Percentiles rank a stretch among this genome's conserved stretches.
Evolutionary conservation across 2,797 vertebrate genomes (phyloP).

Genomic region (Lepilemur septentrionalis): DNA sequence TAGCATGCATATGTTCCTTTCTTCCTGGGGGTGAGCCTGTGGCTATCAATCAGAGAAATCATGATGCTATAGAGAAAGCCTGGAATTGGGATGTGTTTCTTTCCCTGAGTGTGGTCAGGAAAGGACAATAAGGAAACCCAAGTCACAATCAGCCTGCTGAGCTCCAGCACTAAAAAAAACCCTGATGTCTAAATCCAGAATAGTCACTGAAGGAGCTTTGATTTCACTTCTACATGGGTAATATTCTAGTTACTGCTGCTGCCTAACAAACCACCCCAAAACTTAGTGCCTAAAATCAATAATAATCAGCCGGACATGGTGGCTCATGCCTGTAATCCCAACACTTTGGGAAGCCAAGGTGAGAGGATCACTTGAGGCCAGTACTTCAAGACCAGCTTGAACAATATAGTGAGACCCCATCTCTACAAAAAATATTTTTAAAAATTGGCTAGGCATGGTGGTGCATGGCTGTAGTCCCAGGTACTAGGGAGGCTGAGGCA

Average conservation of each 20-base stretch:
- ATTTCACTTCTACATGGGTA: background rate
- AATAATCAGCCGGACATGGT: too few species aligned
- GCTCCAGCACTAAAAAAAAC: background rate
- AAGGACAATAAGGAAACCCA: background rate
- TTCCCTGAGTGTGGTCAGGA: background rate
- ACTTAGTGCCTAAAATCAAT: background rate
- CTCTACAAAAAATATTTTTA: background rate
- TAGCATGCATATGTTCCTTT: background rate
- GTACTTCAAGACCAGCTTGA: background rate
- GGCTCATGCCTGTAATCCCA: background rate
- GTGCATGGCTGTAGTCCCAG: background rate
- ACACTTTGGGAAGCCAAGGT: background rate
- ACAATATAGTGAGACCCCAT: background rate
- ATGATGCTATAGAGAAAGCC: background rate
- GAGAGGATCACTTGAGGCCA: background rate
- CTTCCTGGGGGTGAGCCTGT: background rate
- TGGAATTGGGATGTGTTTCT: background rate
- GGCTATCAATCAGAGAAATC: background rate
- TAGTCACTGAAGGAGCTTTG: background rate
- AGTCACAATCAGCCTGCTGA: background rate
- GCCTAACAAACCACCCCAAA: background rate
- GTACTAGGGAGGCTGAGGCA: background rate
- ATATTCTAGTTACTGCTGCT: background rate
- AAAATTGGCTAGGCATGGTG: background rate
- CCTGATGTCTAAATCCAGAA: background rate